A percentile compares a stretch with the other conserved stretches of the same genome.
Conservation (phyloP, 2,888 invertebrate genomes). For the Scaeva pyrastri region DNA sequence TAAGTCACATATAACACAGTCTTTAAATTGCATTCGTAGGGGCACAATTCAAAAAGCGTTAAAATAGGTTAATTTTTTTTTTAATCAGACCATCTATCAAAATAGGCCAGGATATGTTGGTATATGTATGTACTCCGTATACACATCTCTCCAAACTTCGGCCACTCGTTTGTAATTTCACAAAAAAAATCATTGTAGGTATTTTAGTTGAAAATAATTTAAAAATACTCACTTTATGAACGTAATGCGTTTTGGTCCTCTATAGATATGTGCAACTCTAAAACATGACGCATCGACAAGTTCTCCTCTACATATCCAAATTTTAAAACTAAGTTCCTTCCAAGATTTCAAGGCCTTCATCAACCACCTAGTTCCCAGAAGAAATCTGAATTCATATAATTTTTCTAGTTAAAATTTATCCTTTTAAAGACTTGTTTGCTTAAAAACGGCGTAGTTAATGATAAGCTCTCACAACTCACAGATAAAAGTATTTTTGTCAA, state of each 20-base stretch:
- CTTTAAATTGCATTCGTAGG: too few species aligned
- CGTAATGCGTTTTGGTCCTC: slow-evolving; percentile 94
- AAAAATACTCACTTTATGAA: slow-evolving; percentile 82
- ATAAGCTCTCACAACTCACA: too few species aligned
- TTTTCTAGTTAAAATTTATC: too few species aligned
- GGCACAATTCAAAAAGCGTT: too few species aligned
- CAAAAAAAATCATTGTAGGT: slow-evolving; percentile 7
- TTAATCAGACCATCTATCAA: too few species aligned
- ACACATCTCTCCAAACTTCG: slow-evolving; percentile 99
- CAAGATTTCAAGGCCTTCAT: slow-evolving; percentile 97
- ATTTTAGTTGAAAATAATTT: too few species aligned
- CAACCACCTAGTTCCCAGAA: slow-evolving; percentile 99
- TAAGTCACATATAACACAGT: too few species aligned
- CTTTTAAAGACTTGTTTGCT: too few species aligned
- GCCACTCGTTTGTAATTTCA: slow-evolving; percentile 97
- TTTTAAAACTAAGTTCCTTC: slow-evolving; percentile 98
- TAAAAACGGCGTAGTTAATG: slow-evolving; percentile 84
- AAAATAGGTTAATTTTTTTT: too few species aligned
- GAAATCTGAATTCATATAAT: slow-evolving; percentile 96
- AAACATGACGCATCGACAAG: slow-evolving; percentile 98
- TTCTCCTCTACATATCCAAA: slow-evolving; percentile 98
- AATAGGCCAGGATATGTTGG: slow-evolving; percentile 87
- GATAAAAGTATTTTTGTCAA: too few species aligned
- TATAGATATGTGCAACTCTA: slow-evolving; percentile 95
- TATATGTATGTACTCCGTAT: slow-evolving; percentile 94